A percentile compares a stretch with the other conserved stretches of the same genome.
These are phyloP conservation scores for Zygogramma bicolorata DNA, from an alignment of 2,888 invertebrate genomes.

Conservation along the genomic window DNA sequence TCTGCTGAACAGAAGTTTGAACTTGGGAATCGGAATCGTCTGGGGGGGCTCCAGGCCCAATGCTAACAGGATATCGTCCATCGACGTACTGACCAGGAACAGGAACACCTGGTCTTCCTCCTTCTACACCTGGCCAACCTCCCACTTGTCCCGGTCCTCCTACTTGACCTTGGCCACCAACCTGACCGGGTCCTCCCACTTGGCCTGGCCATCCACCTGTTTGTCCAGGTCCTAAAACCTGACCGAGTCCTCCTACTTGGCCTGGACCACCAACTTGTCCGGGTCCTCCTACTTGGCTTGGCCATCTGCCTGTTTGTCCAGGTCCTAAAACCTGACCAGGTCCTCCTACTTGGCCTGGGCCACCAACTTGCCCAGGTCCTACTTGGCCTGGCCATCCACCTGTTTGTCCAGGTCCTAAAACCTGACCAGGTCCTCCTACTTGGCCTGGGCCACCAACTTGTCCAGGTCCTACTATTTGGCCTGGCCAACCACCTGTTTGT, in stretches of 20 bases:
- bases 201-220: conserved; percentile 19
- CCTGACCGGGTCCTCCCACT: conserved; percentile 18
- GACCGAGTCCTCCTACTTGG: conserved; percentile 39
- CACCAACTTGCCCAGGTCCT: conserved; percentile 25
- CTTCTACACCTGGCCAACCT: conserved; percentile 20
- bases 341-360: conserved; percentile 18
- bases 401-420: conserved; percentile 26
- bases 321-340: conserved; percentile 14
- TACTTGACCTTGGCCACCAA: conserved; percentile 1
- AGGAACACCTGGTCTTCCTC: neutral
- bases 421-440: conserved; percentile 22
- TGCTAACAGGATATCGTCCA: conserved; percentile 17
- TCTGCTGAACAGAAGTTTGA: conserved; percentile 72
- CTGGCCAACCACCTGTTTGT: neutral
- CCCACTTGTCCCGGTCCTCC: neutral
- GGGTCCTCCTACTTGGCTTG: conserved; percentile 8
- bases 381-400: neutral
- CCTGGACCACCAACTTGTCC: conserved; percentile 39
- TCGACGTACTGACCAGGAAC: conserved; percentile 3
- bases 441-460: conserved; percentile 26
- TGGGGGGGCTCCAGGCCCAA: conserved; percentile 3
- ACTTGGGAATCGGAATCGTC: conserved; percentile 83
- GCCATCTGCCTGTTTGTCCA: conserved; percentile 30
- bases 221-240: conserved; percentile 26
- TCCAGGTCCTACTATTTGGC: conserved; percentile 20